A percentile compares a stretch with the other conserved stretches of the same genome.
phyloP scores from a whole-genome alignment of 2,888 invertebrate species.

The Calameuta filiformis region DNA sequence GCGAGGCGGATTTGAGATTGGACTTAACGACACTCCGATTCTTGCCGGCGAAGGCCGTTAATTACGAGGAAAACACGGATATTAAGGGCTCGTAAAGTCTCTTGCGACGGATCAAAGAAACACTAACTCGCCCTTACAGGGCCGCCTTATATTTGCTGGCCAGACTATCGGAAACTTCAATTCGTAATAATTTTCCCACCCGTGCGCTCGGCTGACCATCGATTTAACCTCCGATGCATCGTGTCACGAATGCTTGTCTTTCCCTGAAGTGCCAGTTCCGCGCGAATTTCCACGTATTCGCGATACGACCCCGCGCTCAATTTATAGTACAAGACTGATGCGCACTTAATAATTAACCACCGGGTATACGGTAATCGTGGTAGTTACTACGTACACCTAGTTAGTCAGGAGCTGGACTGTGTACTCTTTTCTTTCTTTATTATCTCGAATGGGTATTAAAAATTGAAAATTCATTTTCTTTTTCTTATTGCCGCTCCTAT shows the following conservation, averaged over 20 bases:
- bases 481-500: too few relatives aligned
- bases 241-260: not conserved
- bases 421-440: too few relatives aligned
- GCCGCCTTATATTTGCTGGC: slow-evolving; percentile 31
- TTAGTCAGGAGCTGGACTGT: too few relatives aligned
- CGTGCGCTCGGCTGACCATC: not conserved
- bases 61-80: slow-evolving; percentile 56
- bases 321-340: too few relatives aligned
- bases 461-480: too few relatives aligned
- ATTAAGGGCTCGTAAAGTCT: slow-evolving; percentile 57
- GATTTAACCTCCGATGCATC: not conserved
- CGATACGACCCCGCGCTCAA: too few relatives aligned
- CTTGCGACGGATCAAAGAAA: slow-evolving; percentile 52
- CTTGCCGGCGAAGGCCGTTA: slow-evolving; percentile 16
- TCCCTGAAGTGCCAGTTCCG: not conserved
- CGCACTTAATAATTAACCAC: too few relatives aligned
- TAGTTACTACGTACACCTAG: too few relatives aligned
- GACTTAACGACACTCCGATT: slow-evolving; percentile 44
- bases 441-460: too few relatives aligned
- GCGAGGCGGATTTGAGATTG: slow-evolving; percentile 40
- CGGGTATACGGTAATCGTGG: too few relatives aligned
- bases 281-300: too few relatives aligned
- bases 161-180: slow-evolving; percentile 34
- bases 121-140: slow-evolving; percentile 24
- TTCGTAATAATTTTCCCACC: slow-evolving; percentile 34